Base-by-base conservation (phyloP, 2,797 vertebrate species). In the Xyrichtys novacula region DNA sequence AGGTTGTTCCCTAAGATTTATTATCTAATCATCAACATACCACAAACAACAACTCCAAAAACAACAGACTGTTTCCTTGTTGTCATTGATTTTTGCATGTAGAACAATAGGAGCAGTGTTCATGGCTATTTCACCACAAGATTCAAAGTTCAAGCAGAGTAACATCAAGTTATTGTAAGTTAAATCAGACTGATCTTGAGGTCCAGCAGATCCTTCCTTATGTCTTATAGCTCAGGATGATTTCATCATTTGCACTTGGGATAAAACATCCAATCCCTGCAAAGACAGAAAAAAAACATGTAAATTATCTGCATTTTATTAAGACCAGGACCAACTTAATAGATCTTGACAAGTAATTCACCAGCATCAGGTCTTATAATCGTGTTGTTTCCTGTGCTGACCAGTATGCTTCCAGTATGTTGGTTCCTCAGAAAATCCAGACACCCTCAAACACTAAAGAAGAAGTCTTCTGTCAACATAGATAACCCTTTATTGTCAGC, bases 251-350 rank as follows among this genome's bases (percentile, higher is more conserved):
- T 47, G 38, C 22, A 2, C 0, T 15, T 0, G 87, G 87, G 43
- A 86, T 78, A 65, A 74, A 88, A 50, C 85, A 89, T 15, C 87
- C 83, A 42, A 90, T 80, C 25, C 89, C 89, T 89, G 78, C 20
- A 54, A 47, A n/a, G n/a, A n/a, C n/a, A n/a, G n/a, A n/a, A 62
- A 5, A 29, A 14, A 25, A 20, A 22, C 6, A 3, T 14, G 12
- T 19, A 31, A 19, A 39, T 6, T 1, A 6, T 1, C 0, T 28
- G 6, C 29, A 31, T 36, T 22, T 3, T 14, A 31, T 20, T 3
- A 7, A 39, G 14, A 26, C 12, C n/a, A 38, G 25, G 4, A 66
- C 19, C 3, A 20, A 16, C 7, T 2, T 6, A 43, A 5, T 6
- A 14, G 20, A 4, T 52, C 11, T 25, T 2, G 20, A 39, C 12